Base-by-base conservation (phyloP, 2,888 invertebrate species). In the Drosophila pegasa region DNA sequence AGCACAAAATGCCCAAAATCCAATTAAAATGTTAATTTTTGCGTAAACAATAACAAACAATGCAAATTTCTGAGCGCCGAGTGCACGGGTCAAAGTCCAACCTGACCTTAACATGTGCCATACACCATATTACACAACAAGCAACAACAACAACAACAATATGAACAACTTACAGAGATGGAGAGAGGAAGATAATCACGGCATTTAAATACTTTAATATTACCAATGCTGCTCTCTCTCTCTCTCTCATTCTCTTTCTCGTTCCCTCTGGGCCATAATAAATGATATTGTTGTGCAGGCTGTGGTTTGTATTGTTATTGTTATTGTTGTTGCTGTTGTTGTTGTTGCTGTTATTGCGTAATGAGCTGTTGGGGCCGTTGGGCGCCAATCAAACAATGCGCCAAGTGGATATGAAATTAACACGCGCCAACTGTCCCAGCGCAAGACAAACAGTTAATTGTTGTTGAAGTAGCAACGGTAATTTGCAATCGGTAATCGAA, bases 21-120 rank as follows among this genome's bases (percentile, higher is more conserved):
- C 80, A 80, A 80, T 82, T 82, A 80, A 80, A 80, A 82, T 80
- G 80, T 82, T 80, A 80, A 80, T 82, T 80, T 82, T 71, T 76
- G 58, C 58, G 57, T 55, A 71, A 76, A 70, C 79, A 79, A 82
- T 71, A 65, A 59, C 66, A 76, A 75, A 35, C 62, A 78, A 68
- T 73, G 66, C 55, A 67, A 66, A 68, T 76, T 76, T 69, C 56
- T 16, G 29, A 70, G 67, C 29, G 45, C 18, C 16, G 27, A 45
- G 27, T 45, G 27, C 45, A 29, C 27, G 29, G 45, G 29, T 37
- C 58, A 55, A 57, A 31, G 12, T 18, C 43, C 60, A 18, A 29
- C 5, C 48, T 52, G 54, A 58, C 58, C 58, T 48, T 48, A 50
- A 22, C 50, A 35, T 31, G 20, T 20, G 27, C 58, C 40, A 31